A percentile compares a stretch with the other conserved stretches of the same genome.
Conservation (phyloP, 2,113 vertebrate species). For the Benitochromis conjunctus region DNA sequence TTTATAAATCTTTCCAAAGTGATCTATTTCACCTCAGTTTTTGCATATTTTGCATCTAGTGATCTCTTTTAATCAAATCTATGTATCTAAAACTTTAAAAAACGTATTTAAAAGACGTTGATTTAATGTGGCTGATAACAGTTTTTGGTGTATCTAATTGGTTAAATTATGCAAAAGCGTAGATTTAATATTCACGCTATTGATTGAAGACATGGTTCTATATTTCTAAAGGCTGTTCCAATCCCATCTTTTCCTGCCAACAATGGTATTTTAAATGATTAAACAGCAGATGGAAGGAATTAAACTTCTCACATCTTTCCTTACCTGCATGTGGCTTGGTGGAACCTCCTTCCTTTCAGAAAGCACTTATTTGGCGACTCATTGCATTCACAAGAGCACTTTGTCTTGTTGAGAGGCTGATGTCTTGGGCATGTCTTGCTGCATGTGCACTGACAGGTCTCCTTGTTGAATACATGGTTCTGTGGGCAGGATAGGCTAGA, state of each 20-base stretch:
- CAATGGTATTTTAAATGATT: not conserved
- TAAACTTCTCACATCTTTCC: not conserved
- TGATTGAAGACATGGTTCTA: not conserved
- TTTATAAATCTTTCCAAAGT: not conserved
- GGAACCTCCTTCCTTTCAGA: conserved; percentile 87
- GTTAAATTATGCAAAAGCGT: not conserved
- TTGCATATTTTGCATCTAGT: not conserved
- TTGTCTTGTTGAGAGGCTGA: conserved; percentile 86
- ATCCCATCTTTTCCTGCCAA: not conserved
- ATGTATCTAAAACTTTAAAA: not conserved
- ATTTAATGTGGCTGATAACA: not conserved
- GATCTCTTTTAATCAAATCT: not conserved
- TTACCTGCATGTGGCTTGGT: conserved; percentile 92
- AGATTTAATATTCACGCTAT: not conserved
- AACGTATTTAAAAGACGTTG: not conserved
- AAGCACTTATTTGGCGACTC: conserved; percentile 92
- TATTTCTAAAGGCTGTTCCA: not conserved
- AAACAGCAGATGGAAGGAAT: not conserved
- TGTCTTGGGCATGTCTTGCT: conserved; percentile 83
- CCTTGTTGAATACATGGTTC: conserved; percentile 81
- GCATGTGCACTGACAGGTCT: conserved; percentile 87
- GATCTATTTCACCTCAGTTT: not conserved
- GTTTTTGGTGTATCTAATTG: not conserved
- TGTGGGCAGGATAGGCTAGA: conserved; percentile 74
- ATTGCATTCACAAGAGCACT: conserved; percentile 89